Conservation (phyloP, 2,113 vertebrate species). For the Antigone vipio region DNA sequence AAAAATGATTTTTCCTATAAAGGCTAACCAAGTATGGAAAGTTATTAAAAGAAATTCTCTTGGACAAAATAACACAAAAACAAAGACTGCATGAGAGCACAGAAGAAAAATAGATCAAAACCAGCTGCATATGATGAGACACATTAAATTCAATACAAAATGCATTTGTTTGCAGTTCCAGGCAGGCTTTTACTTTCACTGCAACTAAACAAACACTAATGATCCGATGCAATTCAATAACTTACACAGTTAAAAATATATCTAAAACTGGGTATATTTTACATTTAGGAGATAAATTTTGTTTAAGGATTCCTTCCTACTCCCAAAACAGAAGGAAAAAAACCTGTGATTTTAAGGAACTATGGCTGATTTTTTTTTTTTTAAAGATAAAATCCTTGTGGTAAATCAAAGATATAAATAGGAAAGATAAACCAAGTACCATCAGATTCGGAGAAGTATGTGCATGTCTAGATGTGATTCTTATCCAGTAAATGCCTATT, state of each 20-base stretch:
- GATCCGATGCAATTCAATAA: not conserved
- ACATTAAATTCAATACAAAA: not conserved
- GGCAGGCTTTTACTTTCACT: not conserved
- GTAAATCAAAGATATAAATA: not conserved
- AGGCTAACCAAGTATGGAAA: not conserved
- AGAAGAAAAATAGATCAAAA: constrained; percentile 1
- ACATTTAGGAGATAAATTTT: not conserved
- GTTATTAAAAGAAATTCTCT: not conserved
- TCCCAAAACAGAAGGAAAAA: not conserved
- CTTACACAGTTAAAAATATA: not conserved
- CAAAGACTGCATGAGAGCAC: not conserved
- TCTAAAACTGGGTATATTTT: not conserved
- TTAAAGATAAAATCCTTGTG: not conserved
- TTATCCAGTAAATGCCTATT: not conserved
- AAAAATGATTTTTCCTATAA: not conserved
- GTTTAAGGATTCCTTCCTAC: not conserved
- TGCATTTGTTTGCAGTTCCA: not conserved
- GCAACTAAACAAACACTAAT: not conserved
- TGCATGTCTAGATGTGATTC: not conserved
- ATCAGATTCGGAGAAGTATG: not conserved
- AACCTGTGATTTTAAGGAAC: not conserved
- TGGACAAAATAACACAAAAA: not conserved
- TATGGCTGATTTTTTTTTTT: not conserved
- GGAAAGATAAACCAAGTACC: not conserved
- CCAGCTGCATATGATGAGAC: not conserved